Percentiles rank a stretch among this genome's conserved stretches.
phyloP scores from a whole-genome alignment of 1,140 invertebrate genomes.

The Coptotermes formosanus region DNA sequence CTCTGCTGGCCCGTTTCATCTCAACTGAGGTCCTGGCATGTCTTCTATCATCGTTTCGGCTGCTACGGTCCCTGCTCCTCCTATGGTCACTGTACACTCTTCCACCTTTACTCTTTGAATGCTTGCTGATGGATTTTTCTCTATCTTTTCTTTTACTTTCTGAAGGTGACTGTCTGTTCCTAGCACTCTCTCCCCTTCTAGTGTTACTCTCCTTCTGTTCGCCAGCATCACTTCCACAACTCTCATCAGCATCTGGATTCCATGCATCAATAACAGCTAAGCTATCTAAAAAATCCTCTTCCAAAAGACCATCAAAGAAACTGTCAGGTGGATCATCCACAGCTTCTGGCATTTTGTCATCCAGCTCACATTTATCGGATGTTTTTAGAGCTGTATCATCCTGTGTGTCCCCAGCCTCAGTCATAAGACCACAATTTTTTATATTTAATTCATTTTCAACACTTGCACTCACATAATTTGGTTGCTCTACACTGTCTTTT shows the following conservation, averaged over 20 bases:
- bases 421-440: too few species aligned
- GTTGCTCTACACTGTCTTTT: too few species aligned
- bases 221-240: background rate
- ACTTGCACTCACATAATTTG: too few species aligned
- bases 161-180: background rate
- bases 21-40: too few species aligned
- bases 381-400: too few species aligned
- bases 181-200: too few species aligned
- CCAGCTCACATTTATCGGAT: too few species aligned
- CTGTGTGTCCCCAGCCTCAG: too few species aligned
- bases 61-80: background rate
- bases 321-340: background rate
- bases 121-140: background rate
- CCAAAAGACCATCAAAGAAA: background rate
- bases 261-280: background rate
- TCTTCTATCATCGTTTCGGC: background rate
- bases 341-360: background rate
- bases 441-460: too few species aligned
- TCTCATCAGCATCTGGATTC: background rate
- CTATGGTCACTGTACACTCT: background rate
- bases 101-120: background rate
- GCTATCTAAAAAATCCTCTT: background rate
- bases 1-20: too few species aligned
- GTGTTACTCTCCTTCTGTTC: too few species aligned
- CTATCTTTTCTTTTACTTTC: background rate